phyloP scores from a whole-genome alignment of 2,797 vertebrate species.

The Craterocephalus amniculus region DNA sequence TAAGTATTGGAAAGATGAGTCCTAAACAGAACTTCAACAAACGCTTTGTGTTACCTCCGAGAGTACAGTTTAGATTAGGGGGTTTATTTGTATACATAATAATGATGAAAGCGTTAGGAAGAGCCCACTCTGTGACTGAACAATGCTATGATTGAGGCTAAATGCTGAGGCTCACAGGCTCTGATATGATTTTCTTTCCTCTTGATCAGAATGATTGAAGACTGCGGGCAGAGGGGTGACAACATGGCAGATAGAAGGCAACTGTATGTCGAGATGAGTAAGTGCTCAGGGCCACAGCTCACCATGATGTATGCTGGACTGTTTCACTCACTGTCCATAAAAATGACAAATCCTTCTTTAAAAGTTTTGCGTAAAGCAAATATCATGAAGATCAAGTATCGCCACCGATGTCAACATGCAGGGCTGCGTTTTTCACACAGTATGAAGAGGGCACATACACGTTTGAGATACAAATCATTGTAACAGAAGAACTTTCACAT shows the following conservation, averaged over 20 bases:
- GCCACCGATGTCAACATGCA: constrained; percentile 5
- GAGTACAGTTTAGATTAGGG: neutral
- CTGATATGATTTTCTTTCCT: constrained; percentile 72
- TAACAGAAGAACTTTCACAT: neutral
- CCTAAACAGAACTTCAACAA: neutral
- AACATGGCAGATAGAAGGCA: constrained; percentile 99
- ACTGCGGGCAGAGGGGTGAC: constrained; percentile 89
- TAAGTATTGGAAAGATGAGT: neutral
- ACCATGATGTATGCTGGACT: constrained; percentile 38
- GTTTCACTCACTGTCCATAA: constrained; percentile 47
- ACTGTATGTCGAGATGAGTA: constrained; percentile 99
- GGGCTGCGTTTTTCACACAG: constrained; percentile 5
- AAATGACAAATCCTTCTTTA: constrained; percentile 39
- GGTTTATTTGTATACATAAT: neutral
- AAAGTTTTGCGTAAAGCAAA: constrained; percentile 43
- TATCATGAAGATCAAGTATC: constrained; percentile 50
- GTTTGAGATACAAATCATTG: constrained; percentile 1
- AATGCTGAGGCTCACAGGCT: constrained; percentile 26
- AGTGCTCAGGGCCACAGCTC: constrained; percentile 78
- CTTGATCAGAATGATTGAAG: constrained; percentile 96
- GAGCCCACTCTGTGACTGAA: constrained; percentile 5
- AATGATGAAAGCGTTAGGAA: neutral
- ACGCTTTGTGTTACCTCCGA: neutral
- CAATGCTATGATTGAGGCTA: constrained; percentile 15
- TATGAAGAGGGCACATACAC: neutral